A percentile compares a stretch with the other conserved stretches of the same genome.
phyloP scores from a whole-genome alignment of 2,797 vertebrate genomes.

The Bufotes viridis region DNA sequence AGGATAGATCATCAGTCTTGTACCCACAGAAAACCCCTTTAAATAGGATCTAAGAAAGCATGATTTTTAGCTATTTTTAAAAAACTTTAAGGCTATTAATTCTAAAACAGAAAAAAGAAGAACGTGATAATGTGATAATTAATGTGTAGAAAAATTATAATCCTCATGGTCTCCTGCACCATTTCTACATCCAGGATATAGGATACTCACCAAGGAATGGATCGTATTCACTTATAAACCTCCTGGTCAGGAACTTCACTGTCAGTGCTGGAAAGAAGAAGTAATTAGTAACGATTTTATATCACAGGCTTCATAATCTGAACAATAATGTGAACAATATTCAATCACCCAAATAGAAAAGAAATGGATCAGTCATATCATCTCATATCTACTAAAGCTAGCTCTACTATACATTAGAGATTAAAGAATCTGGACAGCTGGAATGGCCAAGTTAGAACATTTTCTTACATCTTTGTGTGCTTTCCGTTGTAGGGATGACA shows the following conservation, averaged over 20 bases:
- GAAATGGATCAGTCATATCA: not conserved
- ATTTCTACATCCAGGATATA: not conserved
- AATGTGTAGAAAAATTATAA: not conserved
- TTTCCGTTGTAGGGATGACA: not conserved
- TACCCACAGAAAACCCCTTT: too few species aligned
- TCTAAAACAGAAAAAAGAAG: not conserved
- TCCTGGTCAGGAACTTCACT: conserved; percentile 92
- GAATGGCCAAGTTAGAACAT: not conserved
- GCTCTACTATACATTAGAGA: not conserved
- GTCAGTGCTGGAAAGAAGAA: conserved; percentile 80
- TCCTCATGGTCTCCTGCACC: too few species aligned
- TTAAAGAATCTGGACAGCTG: not conserved
- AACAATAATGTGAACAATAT: too few species aligned
- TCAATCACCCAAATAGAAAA: not conserved
- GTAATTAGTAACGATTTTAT: not conserved
- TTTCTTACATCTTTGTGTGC: not conserved
- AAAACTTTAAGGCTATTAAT: not conserved
- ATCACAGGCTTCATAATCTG: not conserved
- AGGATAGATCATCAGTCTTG: too few species aligned
- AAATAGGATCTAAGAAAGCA: too few species aligned
- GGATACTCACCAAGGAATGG: conserved; percentile 84
- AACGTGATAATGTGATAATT: not conserved
- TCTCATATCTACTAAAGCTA: not conserved
- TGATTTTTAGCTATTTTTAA: too few species aligned
- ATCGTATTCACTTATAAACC: conserved; percentile 91